These are phyloP conservation scores for Schlechtendalia chinensis DNA, from an alignment of 1,140 invertebrate species.

Conservation along the genomic window DNA sequence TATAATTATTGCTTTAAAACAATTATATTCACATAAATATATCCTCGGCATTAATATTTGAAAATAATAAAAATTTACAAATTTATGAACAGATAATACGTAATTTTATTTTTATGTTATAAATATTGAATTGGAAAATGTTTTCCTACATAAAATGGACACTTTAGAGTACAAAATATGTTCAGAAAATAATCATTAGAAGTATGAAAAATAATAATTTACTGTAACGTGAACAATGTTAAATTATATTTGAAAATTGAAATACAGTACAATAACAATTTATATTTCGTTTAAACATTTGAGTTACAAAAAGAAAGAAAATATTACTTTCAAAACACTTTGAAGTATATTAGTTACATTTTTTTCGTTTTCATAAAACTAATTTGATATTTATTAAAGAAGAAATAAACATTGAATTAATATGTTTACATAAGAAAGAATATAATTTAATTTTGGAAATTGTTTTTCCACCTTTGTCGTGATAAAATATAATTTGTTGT, in stretches of 20 bases:
- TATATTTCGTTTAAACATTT: constrained; percentile 8
- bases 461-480: background rate
- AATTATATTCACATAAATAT: no score
- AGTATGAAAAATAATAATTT: no score
- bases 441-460: background rate
- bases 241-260: constrained; percentile 1
- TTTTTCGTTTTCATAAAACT: background rate
- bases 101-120: no score
- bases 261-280: background rate
- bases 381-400: constrained; percentile 39
- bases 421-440: constrained; percentile 14
- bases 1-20: no score
- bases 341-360: background rate
- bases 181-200: no score
- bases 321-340: constrained; percentile 2
- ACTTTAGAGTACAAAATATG: no score
- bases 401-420: constrained; percentile 27
- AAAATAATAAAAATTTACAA: no score
- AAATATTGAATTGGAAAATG: no score
- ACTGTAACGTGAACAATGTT: background rate
- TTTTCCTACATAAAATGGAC: no score
- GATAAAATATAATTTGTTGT: background rate
- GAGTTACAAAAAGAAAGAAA: background rate
- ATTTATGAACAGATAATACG: no score
- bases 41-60: no score